Evolutionary conservation across 2,797 vertebrate genomes (phyloP).

Genomic region (Anisognathus igniventris): DNA sequence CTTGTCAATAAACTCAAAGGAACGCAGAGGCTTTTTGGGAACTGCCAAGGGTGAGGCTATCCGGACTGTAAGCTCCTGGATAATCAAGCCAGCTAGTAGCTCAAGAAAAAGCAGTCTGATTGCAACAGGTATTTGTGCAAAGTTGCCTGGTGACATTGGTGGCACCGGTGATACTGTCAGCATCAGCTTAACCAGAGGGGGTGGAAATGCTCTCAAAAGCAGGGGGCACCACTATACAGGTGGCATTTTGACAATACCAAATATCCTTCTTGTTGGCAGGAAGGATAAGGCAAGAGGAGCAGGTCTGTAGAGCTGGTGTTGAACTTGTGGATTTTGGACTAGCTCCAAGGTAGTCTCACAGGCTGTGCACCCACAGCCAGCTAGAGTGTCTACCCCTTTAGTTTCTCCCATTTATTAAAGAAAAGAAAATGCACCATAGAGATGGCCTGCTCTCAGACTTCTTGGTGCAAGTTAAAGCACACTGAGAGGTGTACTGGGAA

Average conservation of each 20-base stretch:
- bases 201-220: not conserved
- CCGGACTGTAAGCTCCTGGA: not conserved
- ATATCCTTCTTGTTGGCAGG: not conserved
- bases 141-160: not conserved
- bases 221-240: rapidly evolving
- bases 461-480: not conserved
- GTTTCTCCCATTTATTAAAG: not conserved
- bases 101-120: not conserved
- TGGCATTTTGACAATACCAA: not conserved
- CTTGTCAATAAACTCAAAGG: not conserved
- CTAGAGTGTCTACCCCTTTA: not conserved
- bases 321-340: not conserved
- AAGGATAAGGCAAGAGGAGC: not conserved
- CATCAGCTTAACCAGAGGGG: not conserved
- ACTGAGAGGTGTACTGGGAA: not conserved
- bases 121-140: not conserved
- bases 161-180: not conserved
- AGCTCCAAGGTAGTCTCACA: not conserved
- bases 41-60: not conserved
- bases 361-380: not conserved
- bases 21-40: not conserved
- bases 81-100: not conserved
- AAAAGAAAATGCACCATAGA: not conserved
- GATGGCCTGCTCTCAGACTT: not conserved
- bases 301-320: not conserved